phyloP scores from a whole-genome alignment of 1,140 invertebrate genomes.

The Drosophila ercepeae region DNA sequence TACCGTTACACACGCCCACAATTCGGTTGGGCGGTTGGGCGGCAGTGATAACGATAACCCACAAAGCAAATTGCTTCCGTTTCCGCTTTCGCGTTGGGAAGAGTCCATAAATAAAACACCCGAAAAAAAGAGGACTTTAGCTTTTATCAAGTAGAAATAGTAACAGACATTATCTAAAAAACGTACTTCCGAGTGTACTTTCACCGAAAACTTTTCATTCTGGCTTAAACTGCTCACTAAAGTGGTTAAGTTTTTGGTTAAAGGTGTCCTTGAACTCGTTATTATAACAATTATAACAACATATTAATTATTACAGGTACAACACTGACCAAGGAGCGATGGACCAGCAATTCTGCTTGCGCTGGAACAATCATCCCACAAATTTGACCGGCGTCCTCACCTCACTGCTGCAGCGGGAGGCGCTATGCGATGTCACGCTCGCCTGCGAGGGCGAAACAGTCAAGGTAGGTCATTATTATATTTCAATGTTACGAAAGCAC shows the following conservation, averaged over 20 bases:
- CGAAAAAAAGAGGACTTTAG: neutral
- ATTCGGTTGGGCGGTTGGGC: neutral
- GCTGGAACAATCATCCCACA: constrained; percentile 96
- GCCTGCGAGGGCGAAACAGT: constrained; percentile 96
- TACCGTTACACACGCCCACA: constrained; percentile 23
- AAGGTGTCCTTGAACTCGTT: neutral
- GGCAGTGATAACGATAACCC: constrained; percentile 46
- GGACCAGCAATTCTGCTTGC: constrained; percentile 97
- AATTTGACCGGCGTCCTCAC: constrained; percentile 95
- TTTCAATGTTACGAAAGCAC: no score
- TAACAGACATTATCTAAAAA: neutral
- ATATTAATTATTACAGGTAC: constrained; percentile 60
- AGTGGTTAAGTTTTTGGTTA: neutral
- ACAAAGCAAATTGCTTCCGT: constrained; percentile 15
- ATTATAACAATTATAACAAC: neutral
- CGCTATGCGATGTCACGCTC: constrained; percentile 95
- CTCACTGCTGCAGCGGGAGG: constrained; percentile 92
- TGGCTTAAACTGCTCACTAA: neutral
- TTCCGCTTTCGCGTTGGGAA: constrained; percentile 36
- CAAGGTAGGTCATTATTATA: constrained; percentile 85
- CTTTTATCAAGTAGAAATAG: neutral
- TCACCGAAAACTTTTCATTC: neutral
- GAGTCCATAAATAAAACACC: neutral
- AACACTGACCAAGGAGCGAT: constrained; percentile 86
- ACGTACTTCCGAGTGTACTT: neutral